Base-by-base conservation (phyloP, 2,888 invertebrate genomes). In the Micoletzkya japonica region DNA sequence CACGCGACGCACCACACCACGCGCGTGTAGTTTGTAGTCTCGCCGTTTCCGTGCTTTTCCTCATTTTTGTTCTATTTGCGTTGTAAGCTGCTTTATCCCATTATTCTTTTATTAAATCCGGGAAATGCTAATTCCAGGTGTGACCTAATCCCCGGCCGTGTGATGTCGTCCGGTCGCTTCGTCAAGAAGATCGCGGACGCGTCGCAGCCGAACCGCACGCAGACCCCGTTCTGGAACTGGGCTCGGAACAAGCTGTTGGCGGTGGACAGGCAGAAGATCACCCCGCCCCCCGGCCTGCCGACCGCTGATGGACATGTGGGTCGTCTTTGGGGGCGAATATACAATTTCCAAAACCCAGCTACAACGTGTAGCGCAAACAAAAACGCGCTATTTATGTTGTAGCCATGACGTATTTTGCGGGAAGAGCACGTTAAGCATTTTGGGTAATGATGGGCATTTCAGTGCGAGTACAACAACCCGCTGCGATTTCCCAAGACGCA, bases 401-500 rank as follows among this genome's bases (percentile, higher is more conserved):
- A 73, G 44, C 30, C 32, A 14, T 4, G 4, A 26, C 26, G 56
- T 20, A n/a, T 28, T 26, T 20, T 17, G 28, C 4, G 26, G 6
- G 56, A 26, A 3, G 20, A n/a, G 50, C 20, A 50, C 4, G 20
- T 10, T 10, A 50, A 4, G 20, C 20, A 50, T 4, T 50, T 20
- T 20, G 4, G 20, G 20, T n/a, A 50, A 24, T 24, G 2, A 30
- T 17, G 34, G n/a, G 17, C 26, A 60, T 58, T 78, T 56, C 54
- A 83, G 78, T 64, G 72, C 32, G 74, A 72, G n/a, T 83, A 77
- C 73, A 70, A 74, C 56, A 76, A 82, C 58, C 82, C 80, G 30
- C 73, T 72, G 20, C 81, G 84, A 50, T 84, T 80, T 73, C 83
- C 84, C 30, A 80, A 81, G 59, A 82, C 80, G 14, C 84, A 84